Percentiles rank a stretch among this genome's conserved stretches.
Conservation (phyloP, 2,797 vertebrate species). For the Falco berigora region DNA sequence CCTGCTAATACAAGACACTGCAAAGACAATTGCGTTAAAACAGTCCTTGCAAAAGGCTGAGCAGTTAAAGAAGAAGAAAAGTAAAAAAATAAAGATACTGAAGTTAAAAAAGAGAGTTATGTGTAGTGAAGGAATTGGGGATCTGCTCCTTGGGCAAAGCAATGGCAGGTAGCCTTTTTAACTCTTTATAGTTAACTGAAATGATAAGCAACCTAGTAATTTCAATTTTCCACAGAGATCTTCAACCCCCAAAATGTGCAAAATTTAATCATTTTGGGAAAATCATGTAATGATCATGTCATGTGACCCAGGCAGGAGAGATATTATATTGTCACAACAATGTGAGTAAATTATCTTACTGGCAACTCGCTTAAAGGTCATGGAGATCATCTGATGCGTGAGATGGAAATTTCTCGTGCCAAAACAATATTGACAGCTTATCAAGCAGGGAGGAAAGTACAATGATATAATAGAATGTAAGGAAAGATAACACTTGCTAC, state of each 20-base stretch:
- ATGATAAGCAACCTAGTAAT: background rate
- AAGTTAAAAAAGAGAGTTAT: background rate
- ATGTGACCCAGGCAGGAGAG: constrained; percentile 40
- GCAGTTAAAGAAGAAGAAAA: constrained; percentile 3
- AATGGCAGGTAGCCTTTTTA: background rate
- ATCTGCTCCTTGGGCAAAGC: background rate
- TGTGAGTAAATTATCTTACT: constrained; percentile 72
- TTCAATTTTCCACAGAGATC: background rate
- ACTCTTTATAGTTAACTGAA: background rate
- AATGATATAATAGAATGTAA: constrained; percentile 59
- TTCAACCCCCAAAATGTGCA: background rate
- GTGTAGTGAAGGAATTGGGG: background rate
- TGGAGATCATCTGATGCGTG: constrained; percentile 69
- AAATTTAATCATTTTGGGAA: constrained; percentile 60
- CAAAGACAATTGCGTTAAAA: constrained; percentile 59
- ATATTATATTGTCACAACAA: constrained; percentile 74
- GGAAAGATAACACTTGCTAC: constrained; percentile 64
- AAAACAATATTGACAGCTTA: constrained; percentile 67
- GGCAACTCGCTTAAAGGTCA: constrained; percentile 75
- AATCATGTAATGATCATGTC: constrained; percentile 60
- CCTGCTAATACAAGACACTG: constrained; percentile 66
- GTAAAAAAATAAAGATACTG: background rate
- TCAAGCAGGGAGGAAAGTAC: constrained; percentile 61
- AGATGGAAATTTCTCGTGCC: constrained; percentile 69
- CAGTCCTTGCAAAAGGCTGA: constrained; percentile 48